These are phyloP conservation scores for Hoplodrina blanda DNA, from an alignment of 2,888 invertebrate species.

Conservation along the genomic window DNA sequence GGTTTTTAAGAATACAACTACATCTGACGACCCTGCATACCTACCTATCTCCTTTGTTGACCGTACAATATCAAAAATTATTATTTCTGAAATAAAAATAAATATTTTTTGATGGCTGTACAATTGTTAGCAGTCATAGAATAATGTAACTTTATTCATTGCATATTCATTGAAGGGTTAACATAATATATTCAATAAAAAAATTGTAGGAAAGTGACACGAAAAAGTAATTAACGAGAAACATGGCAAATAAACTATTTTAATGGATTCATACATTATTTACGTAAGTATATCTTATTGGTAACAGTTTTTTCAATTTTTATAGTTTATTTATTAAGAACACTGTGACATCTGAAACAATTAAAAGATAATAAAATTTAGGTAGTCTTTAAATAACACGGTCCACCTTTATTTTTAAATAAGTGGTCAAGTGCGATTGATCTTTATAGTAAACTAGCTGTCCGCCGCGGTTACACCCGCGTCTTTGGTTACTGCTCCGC, in stretches of 20 bases:
- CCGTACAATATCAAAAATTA: too few species aligned
- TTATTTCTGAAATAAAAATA: too few species aligned
- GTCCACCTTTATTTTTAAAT: not conserved
- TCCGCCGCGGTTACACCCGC: too few species aligned
- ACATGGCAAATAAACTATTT: not conserved
- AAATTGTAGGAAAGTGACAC: not conserved
- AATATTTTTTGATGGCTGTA: too few species aligned
- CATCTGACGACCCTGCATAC: too few species aligned
- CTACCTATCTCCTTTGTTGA: too few species aligned
- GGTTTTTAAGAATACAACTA: too few species aligned
- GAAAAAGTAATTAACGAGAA: not conserved
- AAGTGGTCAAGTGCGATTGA: not conserved
- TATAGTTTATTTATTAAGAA: not conserved
- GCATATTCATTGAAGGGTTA: not conserved
- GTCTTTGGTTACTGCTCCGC: too few species aligned
- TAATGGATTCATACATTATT: not conserved
- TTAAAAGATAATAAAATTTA: conserved; percentile 1
- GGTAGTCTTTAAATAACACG: not conserved
- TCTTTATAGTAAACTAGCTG: too few species aligned
- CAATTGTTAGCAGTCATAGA: too few species aligned
- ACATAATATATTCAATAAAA: not conserved
- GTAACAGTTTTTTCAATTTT: not conserved
- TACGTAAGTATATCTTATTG: not conserved
- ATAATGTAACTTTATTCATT: too few species aligned
- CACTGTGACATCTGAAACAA: not conserved